Conservation (phyloP, 2,888 invertebrate genomes). For the Lithophane leautieri region DNA sequence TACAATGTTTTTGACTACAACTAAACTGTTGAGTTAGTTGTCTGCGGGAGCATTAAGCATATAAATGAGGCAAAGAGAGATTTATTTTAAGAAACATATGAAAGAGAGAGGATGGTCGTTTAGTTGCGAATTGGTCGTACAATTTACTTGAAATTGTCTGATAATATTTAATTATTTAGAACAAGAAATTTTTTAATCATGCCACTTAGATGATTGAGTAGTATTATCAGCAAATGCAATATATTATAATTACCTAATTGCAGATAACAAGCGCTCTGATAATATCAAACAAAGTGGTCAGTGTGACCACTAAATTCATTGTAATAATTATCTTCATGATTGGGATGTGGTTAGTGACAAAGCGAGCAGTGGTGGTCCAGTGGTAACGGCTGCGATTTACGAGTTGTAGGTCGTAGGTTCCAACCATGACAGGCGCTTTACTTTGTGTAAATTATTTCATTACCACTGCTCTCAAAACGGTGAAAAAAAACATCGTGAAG, state of each 20-base stretch:
- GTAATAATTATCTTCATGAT: constrained; percentile 16
- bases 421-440: too few relatives aligned
- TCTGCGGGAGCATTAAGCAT: neutral
- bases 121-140: too few relatives aligned
- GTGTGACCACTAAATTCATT: constrained; percentile 7
- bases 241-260: neutral
- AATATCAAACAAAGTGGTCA: constrained; percentile 10
- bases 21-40: neutral
- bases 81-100: neutral
- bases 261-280: neutral
- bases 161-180: neutral
- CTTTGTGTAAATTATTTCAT: too few relatives aligned
- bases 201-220: neutral
- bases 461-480: too few relatives aligned
- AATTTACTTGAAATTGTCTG: neutral
- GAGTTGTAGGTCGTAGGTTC: too few relatives aligned
- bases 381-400: too few relatives aligned
- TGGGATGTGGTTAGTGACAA: constrained; percentile 12
- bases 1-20: neutral
- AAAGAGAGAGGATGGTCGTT: neutral
- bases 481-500: too few relatives aligned
- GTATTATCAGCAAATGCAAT: neutral
- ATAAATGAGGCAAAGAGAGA: neutral
- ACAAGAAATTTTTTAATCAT: neutral
- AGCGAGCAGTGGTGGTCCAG: too few relatives aligned